Evolutionary conservation across 2,113 vertebrate species (phyloP), one percentile per base, ranked within the genome.

Genomic region (Neofelis nebulosa): DNA sequence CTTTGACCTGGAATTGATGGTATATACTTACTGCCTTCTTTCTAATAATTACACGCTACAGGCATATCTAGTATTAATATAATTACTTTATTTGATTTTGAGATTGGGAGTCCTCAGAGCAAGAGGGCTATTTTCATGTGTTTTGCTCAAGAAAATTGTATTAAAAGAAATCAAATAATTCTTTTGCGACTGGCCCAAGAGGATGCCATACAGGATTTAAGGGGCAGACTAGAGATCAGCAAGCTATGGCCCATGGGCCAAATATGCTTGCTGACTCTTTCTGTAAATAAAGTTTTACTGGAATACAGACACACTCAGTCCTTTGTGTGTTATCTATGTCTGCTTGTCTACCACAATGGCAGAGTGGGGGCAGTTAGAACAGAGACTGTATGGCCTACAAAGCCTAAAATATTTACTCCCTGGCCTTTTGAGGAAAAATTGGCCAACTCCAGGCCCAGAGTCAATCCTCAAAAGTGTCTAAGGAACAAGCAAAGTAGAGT

Each of bases 211-310:
- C 52, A 93, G 5, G 41, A 95, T 57, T 71, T 93, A 89, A 82
- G 27, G 57, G 82, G 19, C 4, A 31, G 48, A 84, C 86, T 33
- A 91, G 38, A 55, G 71, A 63, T 95, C 65, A 95, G 68, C 27
- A 82, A 89, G 14, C 23, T 76, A 36, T 87, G 73, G 21, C 15
- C 38, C 29, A 71, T 87, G 27, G 38, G 6, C 25, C 48, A 45
- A 31, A 90, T 91, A 80, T 94, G 41, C 48, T 87, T 90, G n/a
- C 16, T 74, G 31, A 10, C n/a, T 83, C 45, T 73, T 95, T 96
- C 91, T 92, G 19, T 61, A 80, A 95, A 95, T 90, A 81, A 90
- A 95, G 33, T 84, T 95, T 92, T 95, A 83, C 11, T 87, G 45
- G 69, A 87, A 83, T 8, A 91, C 7, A 76, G n/a, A 31, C 31